Conservation (phyloP, 2,113 vertebrate genomes). For the Aspiorhynchus laticeps region DNA sequence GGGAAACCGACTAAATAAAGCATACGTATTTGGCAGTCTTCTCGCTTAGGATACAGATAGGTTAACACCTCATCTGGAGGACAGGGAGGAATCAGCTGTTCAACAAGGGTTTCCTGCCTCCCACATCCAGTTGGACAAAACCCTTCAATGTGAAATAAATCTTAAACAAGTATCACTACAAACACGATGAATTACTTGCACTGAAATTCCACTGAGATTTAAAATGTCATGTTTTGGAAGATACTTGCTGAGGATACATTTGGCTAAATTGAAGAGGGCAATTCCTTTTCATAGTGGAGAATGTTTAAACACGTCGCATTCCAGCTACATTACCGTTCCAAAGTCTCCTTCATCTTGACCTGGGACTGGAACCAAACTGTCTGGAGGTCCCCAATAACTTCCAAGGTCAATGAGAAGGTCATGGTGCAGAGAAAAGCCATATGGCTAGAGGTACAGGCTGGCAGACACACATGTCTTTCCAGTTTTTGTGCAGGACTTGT, state of each 20-base stretch:
- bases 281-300: constrained; percentile 10
- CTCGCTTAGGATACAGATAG: constrained; percentile 35
- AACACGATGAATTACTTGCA: constrained; percentile 47
- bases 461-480: constrained; percentile 53
- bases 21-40: background rate
- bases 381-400: constrained; percentile 52
- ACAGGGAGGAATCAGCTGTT: constrained; percentile 65
- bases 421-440: constrained; percentile 45
- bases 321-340: constrained; percentile 34
- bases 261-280: constrained; percentile 3
- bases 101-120: constrained; percentile 59
- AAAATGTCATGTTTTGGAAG: constrained; percentile 50
- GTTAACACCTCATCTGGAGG: constrained; percentile 55
- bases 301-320: constrained; percentile 48
- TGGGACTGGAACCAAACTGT: constrained; percentile 48
- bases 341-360: constrained; percentile 42
- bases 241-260: constrained; percentile 13
- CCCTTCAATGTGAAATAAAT: constrained; percentile 51
- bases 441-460: constrained; percentile 43
- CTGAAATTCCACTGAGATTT: constrained; percentile 48
- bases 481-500: constrained; percentile 40
- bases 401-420: constrained; percentile 54
- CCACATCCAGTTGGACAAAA: constrained; percentile 60
- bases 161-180: constrained; percentile 53
- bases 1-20: constrained; percentile 25